A percentile compares a stretch with the other conserved stretches of the same genome.
Conservation (phyloP, 2,888 invertebrate species). For the Tachina fera region DNA sequence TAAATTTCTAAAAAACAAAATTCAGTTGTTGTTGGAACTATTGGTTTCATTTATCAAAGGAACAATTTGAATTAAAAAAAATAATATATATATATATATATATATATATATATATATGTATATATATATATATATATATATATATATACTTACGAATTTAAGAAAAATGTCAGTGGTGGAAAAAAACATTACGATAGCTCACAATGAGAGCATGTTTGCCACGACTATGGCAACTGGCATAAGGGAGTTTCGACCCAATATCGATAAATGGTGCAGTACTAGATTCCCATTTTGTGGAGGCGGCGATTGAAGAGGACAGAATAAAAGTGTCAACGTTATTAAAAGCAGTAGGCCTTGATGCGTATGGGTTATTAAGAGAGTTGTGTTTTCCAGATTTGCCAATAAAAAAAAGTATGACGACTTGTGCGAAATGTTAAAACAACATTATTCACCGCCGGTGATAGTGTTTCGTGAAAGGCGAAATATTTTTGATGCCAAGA, state of each 20-base stretch:
- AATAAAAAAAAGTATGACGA: constrained; percentile 42
- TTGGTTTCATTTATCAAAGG: too few relatives aligned
- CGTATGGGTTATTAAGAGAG: constrained; percentile 59
- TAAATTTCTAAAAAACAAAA: too few relatives aligned
- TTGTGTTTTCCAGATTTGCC: constrained; percentile 60
- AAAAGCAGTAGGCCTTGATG: constrained; percentile 61
- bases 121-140: too few relatives aligned
- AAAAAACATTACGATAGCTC: background rate
- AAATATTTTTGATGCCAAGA: constrained; percentile 33
- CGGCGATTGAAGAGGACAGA: constrained; percentile 49
- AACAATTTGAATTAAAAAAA: too few relatives aligned
- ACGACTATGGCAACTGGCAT: background rate
- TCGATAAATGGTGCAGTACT: background rate
- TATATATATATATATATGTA: too few relatives aligned
- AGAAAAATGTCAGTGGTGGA: background rate
- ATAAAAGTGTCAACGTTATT: constrained; percentile 56
- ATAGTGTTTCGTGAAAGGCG: constrained; percentile 31
- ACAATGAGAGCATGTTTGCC: background rate
- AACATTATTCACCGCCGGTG: constrained; percentile 55
- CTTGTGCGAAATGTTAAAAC: constrained; percentile 44
- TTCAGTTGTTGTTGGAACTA: too few relatives aligned
- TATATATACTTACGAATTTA: too few relatives aligned
- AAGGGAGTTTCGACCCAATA: background rate
- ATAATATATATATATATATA: too few relatives aligned
- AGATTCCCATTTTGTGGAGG: constrained; percentile 40